Evolutionary conservation across 2,113 vertebrate species (phyloP).

Genomic region (Tretioscincus oriximinensis): DNA sequence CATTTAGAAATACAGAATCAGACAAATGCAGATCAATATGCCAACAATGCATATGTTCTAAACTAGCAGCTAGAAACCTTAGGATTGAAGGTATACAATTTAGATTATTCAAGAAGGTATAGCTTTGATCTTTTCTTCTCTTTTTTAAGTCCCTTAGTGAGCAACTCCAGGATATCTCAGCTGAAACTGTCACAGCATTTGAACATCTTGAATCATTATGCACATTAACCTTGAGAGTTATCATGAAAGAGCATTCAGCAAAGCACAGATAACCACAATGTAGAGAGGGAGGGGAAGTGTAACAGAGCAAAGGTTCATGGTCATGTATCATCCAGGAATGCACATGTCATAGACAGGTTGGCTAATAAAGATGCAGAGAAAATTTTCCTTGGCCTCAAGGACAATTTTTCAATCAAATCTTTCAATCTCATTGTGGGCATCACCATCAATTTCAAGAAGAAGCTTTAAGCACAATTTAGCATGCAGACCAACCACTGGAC

Average conservation of each 20-base stretch:
- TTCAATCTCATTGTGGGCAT: constrained; percentile 21
- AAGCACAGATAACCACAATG: constrained; percentile 60
- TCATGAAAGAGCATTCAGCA: constrained; percentile 56
- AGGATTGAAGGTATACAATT: background rate
- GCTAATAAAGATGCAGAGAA: constrained; percentile 44
- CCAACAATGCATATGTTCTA: background rate
- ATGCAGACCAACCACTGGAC: constrained; percentile 18
- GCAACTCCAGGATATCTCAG: constrained; percentile 38
- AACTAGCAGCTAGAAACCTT: background rate
- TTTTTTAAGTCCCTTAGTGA: background rate
- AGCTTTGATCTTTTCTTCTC: constrained; percentile 9
- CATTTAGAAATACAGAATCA: background rate
- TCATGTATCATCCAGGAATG: constrained; percentile 43
- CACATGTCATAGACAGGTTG: constrained; percentile 34
- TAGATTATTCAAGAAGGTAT: background rate
- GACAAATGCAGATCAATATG: constrained; percentile 4
- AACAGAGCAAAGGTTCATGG: constrained; percentile 59
- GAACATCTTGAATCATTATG: constrained; percentile 50
- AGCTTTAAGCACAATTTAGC: constrained; percentile 35
- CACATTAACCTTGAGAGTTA: constrained; percentile 64
- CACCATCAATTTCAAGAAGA: constrained; percentile 43
- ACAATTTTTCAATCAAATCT: constrained; percentile 48
- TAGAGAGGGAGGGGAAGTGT: constrained; percentile 33
- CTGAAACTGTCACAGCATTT: constrained; percentile 51
- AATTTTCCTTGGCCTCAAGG: constrained; percentile 48